Base-by-base conservation (phyloP, 1,140 invertebrate species). In the Heterodera schachtii region DNA sequence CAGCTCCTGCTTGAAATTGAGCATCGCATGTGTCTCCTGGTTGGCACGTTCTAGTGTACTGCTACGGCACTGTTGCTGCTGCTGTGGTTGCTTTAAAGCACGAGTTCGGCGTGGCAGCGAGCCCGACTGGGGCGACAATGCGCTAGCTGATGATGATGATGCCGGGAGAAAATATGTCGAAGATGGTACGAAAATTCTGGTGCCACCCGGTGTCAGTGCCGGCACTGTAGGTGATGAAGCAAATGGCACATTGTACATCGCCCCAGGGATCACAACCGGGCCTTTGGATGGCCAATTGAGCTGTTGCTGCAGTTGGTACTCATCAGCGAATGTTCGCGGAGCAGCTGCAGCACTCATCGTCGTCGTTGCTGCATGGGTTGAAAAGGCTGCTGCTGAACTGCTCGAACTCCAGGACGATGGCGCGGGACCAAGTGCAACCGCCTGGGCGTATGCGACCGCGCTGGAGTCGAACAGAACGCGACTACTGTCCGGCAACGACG, bases 1-100 rank as follows among this genome's bases (percentile, higher is more conserved):
- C 47, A 88, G 82, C 64, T 88, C 87, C 66, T 89, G 83, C 75
- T 89, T 89, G 82, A 88, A 80, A 66, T 86, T 41, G 41, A 88
- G 88, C 49, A 64, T 64, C 16, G 57, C 57, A 64, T 64, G 57
- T 19, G 57, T 64, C 16, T 64, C 57, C 16, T 16, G 11, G 19
- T 64, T 19, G 57, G 57, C 57, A 64, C 57, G 57, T 4, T 64
- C 57, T 19, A 64, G 19, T 64, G 57, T 64, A 5, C 57, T 13
- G 57, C 57, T 64, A 19, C 57, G 57, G 16, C 16, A 16, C 0
- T 19, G 11, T 13, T 16, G 57, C 57, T 64, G 57, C 19, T 64
- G 57, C 11, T 64, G 57, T 19, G 19, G 49, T 52, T 6, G 6
- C 11, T 6, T 11, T 52, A 11, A 6, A 8, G 49, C 57, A 64